Evolutionary conservation across 2,113 vertebrate genomes (phyloP).

Genomic region (Gambusia holbrooki): DNA sequence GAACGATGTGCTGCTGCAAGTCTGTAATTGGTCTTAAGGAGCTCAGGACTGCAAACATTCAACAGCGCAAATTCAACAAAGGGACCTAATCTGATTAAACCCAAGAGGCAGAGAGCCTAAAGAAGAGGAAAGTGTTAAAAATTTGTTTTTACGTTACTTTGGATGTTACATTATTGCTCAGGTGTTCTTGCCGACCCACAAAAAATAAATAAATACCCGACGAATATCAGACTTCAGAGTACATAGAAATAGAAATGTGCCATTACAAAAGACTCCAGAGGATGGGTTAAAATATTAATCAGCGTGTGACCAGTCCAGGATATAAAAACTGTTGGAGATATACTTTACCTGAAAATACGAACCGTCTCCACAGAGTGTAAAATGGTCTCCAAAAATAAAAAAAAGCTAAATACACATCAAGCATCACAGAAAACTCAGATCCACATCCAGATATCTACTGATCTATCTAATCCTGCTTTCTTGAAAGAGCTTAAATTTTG

Average conservation of each 20-base stretch:
- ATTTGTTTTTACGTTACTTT: no score
- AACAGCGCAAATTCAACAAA: slow-evolving; percentile 29
- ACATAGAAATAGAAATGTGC: not conserved
- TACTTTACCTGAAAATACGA: no score
- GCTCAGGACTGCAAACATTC: slow-evolving; percentile 1
- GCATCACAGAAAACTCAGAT: not conserved
- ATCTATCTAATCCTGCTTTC: not conserved
- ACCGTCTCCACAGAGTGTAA: not conserved
- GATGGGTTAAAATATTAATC: not conserved
- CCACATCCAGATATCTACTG: not conserved
- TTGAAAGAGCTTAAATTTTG: not conserved
- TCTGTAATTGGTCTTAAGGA: not conserved
- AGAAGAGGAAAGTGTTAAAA: slow-evolving; percentile 6
- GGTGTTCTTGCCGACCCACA: no score
- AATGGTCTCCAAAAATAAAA: not conserved
- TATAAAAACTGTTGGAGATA: no score
- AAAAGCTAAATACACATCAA: not conserved
- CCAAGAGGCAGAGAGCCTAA: slow-evolving; percentile 5
- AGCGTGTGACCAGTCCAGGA: not conserved
- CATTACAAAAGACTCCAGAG: not conserved
- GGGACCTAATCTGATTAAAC: slow-evolving; percentile 29
- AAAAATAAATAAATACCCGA: not conserved
- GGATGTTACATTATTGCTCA: no score
- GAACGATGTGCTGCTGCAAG: not conserved
- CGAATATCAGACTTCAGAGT: not conserved